phyloP scores from a whole-genome alignment of 2,113 vertebrate genomes.

The Pseudolaguvia tuberculata region DNA sequence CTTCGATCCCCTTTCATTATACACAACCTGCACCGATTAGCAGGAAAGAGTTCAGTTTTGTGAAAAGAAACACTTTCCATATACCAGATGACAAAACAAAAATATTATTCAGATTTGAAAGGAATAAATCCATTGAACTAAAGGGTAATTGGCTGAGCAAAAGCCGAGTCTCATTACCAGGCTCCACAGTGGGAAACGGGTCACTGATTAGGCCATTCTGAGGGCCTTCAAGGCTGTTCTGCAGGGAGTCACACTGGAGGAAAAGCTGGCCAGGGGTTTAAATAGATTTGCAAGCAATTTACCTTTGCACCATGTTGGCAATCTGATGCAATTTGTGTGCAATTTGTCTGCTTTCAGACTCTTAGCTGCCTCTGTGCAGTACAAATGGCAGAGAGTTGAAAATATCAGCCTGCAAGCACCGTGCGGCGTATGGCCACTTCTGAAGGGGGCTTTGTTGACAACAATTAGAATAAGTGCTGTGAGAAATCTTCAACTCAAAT shows the following conservation, averaged over 20 bases:
- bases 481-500: slow-evolving; percentile 47
- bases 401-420: slow-evolving; percentile 44
- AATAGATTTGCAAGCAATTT: slow-evolving; percentile 99
- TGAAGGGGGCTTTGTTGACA: slow-evolving; percentile 25
- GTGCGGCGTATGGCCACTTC: slow-evolving; percentile 29
- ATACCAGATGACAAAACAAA: slow-evolving; percentile 30
- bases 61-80: slow-evolving; percentile 36
- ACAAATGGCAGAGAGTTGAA: slow-evolving; percentile 47
- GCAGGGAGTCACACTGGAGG: slow-evolving; percentile 19
- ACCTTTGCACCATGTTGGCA: slow-evolving; percentile 99
- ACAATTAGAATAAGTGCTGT: slow-evolving; percentile 47
- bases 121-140: slow-evolving; percentile 39
- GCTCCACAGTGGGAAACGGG: slow-evolving; percentile 33
- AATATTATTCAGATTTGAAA: slow-evolving; percentile 41
- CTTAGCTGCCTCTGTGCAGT: slow-evolving; percentile 31
- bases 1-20: slow-evolving; percentile 10
- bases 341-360: slow-evolving; percentile 72
- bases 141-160: slow-evolving; percentile 44
- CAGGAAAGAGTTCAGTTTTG: slow-evolving; percentile 13
- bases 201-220: slow-evolving; percentile 44
- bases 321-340: slow-evolving; percentile 99
- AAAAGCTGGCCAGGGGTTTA: slow-evolving; percentile 83
- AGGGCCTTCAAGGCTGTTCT: slow-evolving; percentile 34
- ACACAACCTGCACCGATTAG: slow-evolving; percentile 30
- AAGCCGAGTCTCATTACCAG: slow-evolving; percentile 42